Percentiles rank a stretch among this genome's conserved stretches.
These are phyloP conservation scores for Cynodonichthys magdalenae DNA, from an alignment of 2,797 vertebrate genomes.

Conservation along the genomic window DNA sequence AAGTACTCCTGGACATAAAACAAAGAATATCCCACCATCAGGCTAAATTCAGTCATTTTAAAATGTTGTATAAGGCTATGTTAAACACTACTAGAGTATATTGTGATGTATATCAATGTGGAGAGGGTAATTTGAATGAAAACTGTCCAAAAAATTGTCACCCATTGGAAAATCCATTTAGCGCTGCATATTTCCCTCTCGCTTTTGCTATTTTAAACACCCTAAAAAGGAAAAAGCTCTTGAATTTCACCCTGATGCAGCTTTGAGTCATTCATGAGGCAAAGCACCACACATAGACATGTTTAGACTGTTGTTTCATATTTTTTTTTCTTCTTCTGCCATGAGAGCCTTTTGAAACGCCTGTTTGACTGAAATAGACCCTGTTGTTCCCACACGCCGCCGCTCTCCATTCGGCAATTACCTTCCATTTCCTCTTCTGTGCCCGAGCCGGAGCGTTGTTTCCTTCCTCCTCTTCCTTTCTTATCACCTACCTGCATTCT, in stretches of 20 bases:
- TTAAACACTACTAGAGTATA: conserved; percentile 29
- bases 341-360: conserved; percentile 75
- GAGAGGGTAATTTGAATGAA: conserved; percentile 23
- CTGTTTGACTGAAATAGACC: conserved; percentile 77
- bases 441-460: conserved; percentile 57
- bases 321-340: conserved; percentile 55
- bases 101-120: conserved; percentile 17
- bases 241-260: conserved; percentile 48
- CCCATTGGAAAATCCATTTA: conserved; percentile 31
- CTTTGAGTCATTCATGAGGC: conserved; percentile 72
- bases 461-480: conserved; percentile 69
- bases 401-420: conserved; percentile 64
- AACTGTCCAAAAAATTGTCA: conserved; percentile 28
- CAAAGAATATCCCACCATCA: not conserved
- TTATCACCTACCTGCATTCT: conserved; percentile 79
- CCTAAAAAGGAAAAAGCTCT: conserved; percentile 49
- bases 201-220: conserved; percentile 42
- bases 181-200: conserved; percentile 27
- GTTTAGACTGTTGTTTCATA: conserved; percentile 71
- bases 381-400: conserved; percentile 73
- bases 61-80: conserved; percentile 12
- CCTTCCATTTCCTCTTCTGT: conserved; percentile 49
- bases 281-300: conserved; percentile 58
- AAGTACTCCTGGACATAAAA: conserved; percentile 3
- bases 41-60: conserved; percentile 4